Evolutionary conservation across 1,140 invertebrate genomes (phyloP).

Genomic region (Drosophila persimilis): DNA sequence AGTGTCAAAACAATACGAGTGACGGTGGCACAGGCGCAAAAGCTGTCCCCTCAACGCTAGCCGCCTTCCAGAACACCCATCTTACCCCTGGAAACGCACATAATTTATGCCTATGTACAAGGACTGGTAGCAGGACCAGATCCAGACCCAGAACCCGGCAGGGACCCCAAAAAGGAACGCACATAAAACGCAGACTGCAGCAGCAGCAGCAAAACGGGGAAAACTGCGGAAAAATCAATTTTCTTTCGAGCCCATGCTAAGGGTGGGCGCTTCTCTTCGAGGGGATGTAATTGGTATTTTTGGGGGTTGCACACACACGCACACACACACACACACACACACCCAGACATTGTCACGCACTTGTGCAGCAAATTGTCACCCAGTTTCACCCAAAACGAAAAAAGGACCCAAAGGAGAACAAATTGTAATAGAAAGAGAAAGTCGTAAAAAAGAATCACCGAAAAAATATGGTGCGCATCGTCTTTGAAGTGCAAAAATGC

Average conservation of each 20-base stretch:
- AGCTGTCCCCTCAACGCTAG: not conserved
- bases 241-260: slow-evolving; percentile 64
- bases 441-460: slow-evolving; percentile 23
- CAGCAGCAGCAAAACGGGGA: slow-evolving; percentile 26
- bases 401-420: slow-evolving; percentile 1
- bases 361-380: slow-evolving; percentile 78
- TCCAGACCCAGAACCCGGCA: slow-evolving; percentile 21
- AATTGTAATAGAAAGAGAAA: slow-evolving; percentile 45
- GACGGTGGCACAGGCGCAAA: slow-evolving; percentile 60
- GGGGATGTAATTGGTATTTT: slow-evolving; percentile 39
- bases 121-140: slow-evolving; percentile 23
- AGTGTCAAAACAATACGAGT: slow-evolving; percentile 72
- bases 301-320: slow-evolving; percentile 69
- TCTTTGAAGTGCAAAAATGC: slow-evolving; percentile 78
- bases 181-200: slow-evolving; percentile 79
- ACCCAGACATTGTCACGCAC: slow-evolving; percentile 54
- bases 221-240: slow-evolving; percentile 79
- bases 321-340: slow-evolving; percentile 32
- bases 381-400: slow-evolving; percentile 53
- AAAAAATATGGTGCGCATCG: slow-evolving; percentile 21
- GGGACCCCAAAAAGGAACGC: slow-evolving; percentile 32
- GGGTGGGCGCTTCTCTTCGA: slow-evolving; percentile 19
- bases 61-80: not conserved
- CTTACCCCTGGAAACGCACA: slow-evolving; percentile 40
- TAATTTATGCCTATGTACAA: slow-evolving; percentile 74